Conservation (phyloP, 2,113 vertebrate species). For the Pelusios castaneus region DNA sequence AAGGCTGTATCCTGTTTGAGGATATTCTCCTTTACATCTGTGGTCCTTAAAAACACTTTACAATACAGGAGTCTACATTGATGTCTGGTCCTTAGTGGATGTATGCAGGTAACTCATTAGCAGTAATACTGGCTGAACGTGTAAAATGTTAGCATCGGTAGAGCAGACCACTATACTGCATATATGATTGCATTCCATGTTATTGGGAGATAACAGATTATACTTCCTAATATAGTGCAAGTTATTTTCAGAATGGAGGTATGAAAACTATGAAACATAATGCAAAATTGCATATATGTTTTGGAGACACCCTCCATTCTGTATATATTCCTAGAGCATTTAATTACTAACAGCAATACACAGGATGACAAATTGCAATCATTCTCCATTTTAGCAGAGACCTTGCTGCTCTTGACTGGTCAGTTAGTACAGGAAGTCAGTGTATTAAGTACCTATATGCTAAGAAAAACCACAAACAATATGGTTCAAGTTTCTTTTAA, state of each 20-base stretch:
- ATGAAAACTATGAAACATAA: background rate
- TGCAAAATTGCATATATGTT: background rate
- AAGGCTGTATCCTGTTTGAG: background rate
- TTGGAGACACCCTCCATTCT: background rate
- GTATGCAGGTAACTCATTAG: background rate
- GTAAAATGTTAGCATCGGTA: background rate
- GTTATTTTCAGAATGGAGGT: background rate
- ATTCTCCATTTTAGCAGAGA: background rate
- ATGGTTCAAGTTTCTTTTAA: background rate
- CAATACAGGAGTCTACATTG: background rate
- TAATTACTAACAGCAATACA: background rate
- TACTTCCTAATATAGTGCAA: background rate
- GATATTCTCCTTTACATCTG: background rate
- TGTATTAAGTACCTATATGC: slow-evolving; percentile 63
- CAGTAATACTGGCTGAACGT: background rate
- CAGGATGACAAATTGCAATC: background rate
- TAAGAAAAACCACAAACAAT: slow-evolving; percentile 75
- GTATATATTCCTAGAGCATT: background rate
- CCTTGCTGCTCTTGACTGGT: slow-evolving; percentile 8
- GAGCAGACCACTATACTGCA: background rate
- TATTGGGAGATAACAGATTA: background rate
- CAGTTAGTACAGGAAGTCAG: slow-evolving; percentile 83
- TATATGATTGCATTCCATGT: background rate
- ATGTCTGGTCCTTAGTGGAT: background rate
- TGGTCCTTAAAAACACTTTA: background rate